A percentile compares a stretch with the other conserved stretches of the same genome.
These are phyloP conservation scores for Rhinichthys osculus DNA, from an alignment of 2,797 vertebrate genomes.

Conservation along the genomic window DNA sequence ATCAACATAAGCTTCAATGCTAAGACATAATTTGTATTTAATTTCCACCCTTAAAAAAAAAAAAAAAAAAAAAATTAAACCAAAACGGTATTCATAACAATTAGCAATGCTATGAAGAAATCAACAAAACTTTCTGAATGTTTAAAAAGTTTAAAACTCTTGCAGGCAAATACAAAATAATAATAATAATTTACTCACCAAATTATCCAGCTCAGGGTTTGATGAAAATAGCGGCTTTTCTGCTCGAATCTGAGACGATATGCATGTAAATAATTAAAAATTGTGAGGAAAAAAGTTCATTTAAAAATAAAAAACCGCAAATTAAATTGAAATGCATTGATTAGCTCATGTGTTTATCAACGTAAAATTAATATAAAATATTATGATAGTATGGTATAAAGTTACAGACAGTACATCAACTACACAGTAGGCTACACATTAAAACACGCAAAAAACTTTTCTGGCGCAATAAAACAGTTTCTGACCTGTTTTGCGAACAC, in stretches of 20 bases:
- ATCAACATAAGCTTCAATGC: neutral
- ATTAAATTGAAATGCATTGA: neutral
- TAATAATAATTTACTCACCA: slow-evolving; percentile 82
- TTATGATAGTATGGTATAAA: neutral
- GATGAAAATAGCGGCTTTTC: slow-evolving; percentile 99
- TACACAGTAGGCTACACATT: neutral
- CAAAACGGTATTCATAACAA: slow-evolving; percentile 62
- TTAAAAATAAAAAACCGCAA: neutral
- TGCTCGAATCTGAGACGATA: slow-evolving; percentile 91
- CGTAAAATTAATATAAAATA: neutral
- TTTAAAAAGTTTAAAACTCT: neutral
- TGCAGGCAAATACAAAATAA: neutral
- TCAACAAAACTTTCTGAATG: slow-evolving; percentile 68
- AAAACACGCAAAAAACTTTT: slow-evolving; percentile 8
- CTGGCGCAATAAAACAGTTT: slow-evolving; percentile 34
- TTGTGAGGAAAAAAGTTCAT: slow-evolving; percentile 26
- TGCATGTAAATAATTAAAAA: slow-evolving; percentile 34
- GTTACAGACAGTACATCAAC: neutral
- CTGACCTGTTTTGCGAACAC: slow-evolving; percentile 99
- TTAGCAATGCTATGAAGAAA: slow-evolving; percentile 72
- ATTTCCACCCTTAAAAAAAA: slow-evolving; percentile 52
- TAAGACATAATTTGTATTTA: slow-evolving; percentile 58
- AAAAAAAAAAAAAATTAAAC: slow-evolving; percentile 62
- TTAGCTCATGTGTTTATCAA: neutral
- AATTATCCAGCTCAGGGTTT: slow-evolving; percentile 98